Base-by-base conservation (phyloP, 1,140 invertebrate species). In the Phenacoccus solenopsis region DNA sequence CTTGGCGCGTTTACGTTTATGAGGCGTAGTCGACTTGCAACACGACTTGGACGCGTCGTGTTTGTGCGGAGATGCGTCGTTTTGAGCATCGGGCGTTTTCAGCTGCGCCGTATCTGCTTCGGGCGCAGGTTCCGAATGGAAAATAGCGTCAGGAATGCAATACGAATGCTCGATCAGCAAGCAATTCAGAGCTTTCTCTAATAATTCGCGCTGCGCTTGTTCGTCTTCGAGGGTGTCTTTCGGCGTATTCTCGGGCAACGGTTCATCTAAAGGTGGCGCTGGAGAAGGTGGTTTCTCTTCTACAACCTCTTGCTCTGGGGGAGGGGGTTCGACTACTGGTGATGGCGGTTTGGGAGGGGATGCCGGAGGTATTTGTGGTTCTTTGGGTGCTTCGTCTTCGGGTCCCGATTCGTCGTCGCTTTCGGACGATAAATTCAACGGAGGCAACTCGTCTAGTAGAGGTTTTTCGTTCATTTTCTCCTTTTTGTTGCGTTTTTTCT, bases 401-500 rank as follows among this genome's bases (percentile, higher is more conserved):
- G 72, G 69, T 64, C 2, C 67, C 35, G 69, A 68, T 5, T 72
- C 72, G 9, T 69, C 86, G 74, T 88, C 87, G 78, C 86, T 87
- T 74, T 92, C 90, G 0, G 89, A 83, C 0, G 82, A 91, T 64
- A 92, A 78, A 82, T 92, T 91, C 32, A 90, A 79, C 3, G 88
- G 89, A 1, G 89, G 89, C 5, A 92, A 78, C 80, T 91, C 89
- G 73, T 85, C 85, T 0, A 85, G 78, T 67, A 83, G 82, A 30
- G 75, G 71, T 35, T 75, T 75, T 32, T 74, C 73, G 68, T 75
- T 76, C 25, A 74, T 72, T 28, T 73, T 72, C 73, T 72, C 74
- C 69, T 75, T 72, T 30, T 73, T 75, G 28, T 73, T 75, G 21
- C 71, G 70, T 3, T 73, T 72, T 71, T 74, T 74, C 64, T 72